Evolutionary conservation across 2,113 vertebrate species (phyloP).

Genomic region (Hydrochoerus hydrochaeris): DNA sequence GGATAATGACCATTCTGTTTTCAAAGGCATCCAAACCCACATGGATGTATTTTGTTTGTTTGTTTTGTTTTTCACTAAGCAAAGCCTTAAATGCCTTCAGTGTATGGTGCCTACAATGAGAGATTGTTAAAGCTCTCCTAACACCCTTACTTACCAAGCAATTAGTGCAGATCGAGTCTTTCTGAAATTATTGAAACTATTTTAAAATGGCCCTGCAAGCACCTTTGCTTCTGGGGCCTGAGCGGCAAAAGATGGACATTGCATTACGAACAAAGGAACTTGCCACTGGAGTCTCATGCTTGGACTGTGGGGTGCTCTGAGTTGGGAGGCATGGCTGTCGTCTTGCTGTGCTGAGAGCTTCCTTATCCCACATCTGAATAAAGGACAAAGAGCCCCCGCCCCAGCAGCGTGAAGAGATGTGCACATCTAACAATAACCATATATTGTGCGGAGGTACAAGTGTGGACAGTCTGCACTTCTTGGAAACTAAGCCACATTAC

Average conservation of each 20-base stretch:
- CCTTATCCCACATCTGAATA: conserved; percentile 81
- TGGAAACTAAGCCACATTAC: conserved; percentile 78
- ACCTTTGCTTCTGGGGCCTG: conserved; percentile 78
- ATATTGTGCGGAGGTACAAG: conserved; percentile 75
- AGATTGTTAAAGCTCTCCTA: conserved; percentile 41
- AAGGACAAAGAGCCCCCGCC: conserved; percentile 75
- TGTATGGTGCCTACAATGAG: conserved; percentile 18
- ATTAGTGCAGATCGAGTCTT: conserved; percentile 55
- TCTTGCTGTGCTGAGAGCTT: conserved; percentile 78
- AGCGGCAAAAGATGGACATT: conserved; percentile 76
- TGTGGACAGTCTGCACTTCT: conserved; percentile 67
- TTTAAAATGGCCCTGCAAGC: conserved; percentile 75
- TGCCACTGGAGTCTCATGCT: conserved; percentile 68
- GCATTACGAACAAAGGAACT: conserved; percentile 80
- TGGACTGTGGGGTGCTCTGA: conserved; percentile 80
- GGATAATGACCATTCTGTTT: conserved; percentile 65
- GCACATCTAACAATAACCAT: conserved; percentile 77
- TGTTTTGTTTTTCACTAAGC: conserved; percentile 31
- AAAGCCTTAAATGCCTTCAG: conserved; percentile 53
- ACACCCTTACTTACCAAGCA: conserved; percentile 47
- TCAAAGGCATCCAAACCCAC: conserved; percentile 57
- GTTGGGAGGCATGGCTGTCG: conserved; percentile 78
- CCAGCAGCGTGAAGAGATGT: conserved; percentile 70
- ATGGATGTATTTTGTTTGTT: background rate
- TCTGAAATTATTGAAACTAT: conserved; percentile 78